Conservation (phyloP, 1,140 invertebrate genomes). For the Heliconius himera region DNA sequence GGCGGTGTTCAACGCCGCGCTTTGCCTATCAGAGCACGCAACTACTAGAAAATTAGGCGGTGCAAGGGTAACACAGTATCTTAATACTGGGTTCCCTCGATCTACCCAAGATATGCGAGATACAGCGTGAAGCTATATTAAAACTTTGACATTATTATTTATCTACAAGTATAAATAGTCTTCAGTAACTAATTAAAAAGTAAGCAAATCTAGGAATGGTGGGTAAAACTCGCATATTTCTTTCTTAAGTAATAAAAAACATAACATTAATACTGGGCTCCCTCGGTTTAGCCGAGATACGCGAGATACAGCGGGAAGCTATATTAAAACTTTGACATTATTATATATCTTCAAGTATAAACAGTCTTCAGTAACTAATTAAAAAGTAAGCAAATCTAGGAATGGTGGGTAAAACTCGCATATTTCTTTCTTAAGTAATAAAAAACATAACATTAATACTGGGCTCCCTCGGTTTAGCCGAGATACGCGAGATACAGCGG, state of each 20-base stretch:
- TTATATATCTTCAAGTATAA: too few species aligned
- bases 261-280: neutral
- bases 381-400: neutral
- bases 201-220: neutral
- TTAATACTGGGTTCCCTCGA: neutral
- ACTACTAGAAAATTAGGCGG: neutral
- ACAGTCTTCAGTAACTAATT: too few species aligned
- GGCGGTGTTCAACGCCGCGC: neutral
- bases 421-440: neutral
- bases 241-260: neutral
- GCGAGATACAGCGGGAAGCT: too few species aligned
- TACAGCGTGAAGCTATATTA: too few species aligned
- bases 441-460: neutral
- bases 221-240: neutral
- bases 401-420: neutral
- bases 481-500: too few species aligned
- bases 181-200: too few species aligned
- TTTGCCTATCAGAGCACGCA: neutral
- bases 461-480: too few species aligned
- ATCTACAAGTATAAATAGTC: too few species aligned
- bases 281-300: too few species aligned
- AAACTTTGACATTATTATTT: too few species aligned
- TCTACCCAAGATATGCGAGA: too few species aligned
- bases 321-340: too few species aligned
- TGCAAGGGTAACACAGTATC: neutral